Percentiles rank a stretch among this genome's conserved stretches.
phyloP scores from a whole-genome alignment of 2,888 invertebrate species.

The Ophion obscuratus region DNA sequence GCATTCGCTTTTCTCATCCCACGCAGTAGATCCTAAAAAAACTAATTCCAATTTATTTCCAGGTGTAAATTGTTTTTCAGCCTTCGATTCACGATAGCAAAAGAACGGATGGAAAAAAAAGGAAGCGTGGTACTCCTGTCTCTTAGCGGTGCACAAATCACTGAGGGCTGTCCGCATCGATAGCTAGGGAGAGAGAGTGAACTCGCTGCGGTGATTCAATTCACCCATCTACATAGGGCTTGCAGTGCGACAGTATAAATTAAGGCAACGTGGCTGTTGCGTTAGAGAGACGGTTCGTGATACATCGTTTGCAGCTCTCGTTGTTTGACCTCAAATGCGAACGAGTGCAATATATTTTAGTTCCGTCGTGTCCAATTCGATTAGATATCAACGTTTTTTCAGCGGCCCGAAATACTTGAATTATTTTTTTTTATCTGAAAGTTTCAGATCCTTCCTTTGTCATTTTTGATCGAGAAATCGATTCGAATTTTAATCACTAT shows the following conservation, averaged over 20 bases:
- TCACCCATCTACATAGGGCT: constrained; percentile 16
- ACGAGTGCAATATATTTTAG: not conserved
- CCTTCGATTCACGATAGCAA: not conserved
- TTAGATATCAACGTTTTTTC: not conserved
- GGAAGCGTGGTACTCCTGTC: not conserved
- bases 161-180: constrained; percentile 7
- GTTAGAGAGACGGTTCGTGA: not conserved
- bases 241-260: constrained; percentile 2
- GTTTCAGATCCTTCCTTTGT: not conserved
- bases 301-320: not conserved
- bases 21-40: not conserved
- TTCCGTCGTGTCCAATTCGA: not conserved
- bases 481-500: too few species aligned
- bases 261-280: not conserved
- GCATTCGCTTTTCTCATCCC: not conserved
- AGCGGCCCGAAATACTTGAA: not conserved
- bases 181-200: not conserved
- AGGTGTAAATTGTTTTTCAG: not conserved
- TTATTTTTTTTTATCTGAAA: not conserved
- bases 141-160: constrained; percentile 15
- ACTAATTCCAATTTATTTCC: not conserved
- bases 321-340: not conserved
- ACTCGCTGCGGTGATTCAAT: constrained; percentile 31
- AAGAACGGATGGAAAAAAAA: not conserved
- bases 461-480: not conserved